Evolutionary conservation across 92 coral and sea anemone genomes (phyloP), one percentile per base, ranked within the genome.

Genomic region (Palythoa caribaeorum): DNA sequence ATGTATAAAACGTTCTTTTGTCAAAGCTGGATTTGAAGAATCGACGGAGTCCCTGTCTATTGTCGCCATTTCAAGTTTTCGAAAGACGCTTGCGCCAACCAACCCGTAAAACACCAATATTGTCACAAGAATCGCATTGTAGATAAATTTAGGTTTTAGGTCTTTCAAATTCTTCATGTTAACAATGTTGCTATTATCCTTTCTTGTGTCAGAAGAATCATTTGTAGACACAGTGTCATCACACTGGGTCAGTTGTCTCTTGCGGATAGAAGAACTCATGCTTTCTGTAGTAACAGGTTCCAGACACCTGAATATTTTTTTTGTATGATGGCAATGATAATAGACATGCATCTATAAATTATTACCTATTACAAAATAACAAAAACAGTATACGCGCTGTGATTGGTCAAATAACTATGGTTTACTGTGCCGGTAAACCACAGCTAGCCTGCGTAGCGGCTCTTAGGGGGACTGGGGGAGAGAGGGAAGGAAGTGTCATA

Each of bases 31-130:
- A 65, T 55, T 69, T 59, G 62, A 70, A 54, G 13, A 71, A 16
- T 84, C 44, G 6, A 14, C 40, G 36, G 72, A 83, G 78, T 80
- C 88, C 60, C 48, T 16, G 1, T 57, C 88, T 2, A 77, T 39
- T 70, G 93, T 73, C 37, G 84, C 89, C 87, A 94, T 71, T 78
- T 94, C 96, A 7, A 94, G 80, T 51, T 75, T 89, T 17, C 92
- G 93, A 84, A 94, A 94, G 13, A 94, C 91, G 51, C 78, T 84
- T 8, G 93, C 93, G 11, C 96, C 96, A 16, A 79, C 37, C 7
- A 92, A 59, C 9, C 96, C 96, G 71, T 90, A 94, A 3, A 83
- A 10, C 48, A 94, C 63, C 69, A 94, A 75, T 59, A 85, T 59
- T 8, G 70, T 89, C 20, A 94, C 92, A 21, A 94, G 84, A 19